These are phyloP conservation scores for Calypte anna DNA, from an alignment of 2,113 vertebrate species.

Conservation along the genomic window DNA sequence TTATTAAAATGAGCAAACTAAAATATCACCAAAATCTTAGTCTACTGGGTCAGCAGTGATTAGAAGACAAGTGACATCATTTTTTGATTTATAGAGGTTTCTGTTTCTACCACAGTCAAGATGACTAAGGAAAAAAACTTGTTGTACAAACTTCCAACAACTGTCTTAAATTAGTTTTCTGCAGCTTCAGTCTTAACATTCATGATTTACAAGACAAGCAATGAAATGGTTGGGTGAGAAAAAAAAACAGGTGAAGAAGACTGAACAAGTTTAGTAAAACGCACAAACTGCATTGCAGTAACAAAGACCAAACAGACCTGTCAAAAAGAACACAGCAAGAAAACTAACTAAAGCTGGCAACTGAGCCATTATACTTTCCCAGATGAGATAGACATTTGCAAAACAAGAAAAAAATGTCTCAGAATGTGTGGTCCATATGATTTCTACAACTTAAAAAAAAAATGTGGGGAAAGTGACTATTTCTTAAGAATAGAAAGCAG, in stretches of 20 bases:
- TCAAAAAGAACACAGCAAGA: not conserved
- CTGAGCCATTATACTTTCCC: not conserved
- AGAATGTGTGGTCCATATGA: not conserved
- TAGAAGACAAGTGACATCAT: not conserved
- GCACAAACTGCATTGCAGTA: not conserved
- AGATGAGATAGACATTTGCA: not conserved
- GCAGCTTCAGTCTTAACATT: not conserved
- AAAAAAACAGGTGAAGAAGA: not conserved
- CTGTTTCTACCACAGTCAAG: not conserved
- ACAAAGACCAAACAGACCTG: not conserved
- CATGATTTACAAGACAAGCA: fast-evolving
- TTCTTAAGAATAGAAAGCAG: not conserved
- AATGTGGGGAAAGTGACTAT: not conserved
- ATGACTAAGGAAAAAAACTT: not conserved
- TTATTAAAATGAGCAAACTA: not conserved
- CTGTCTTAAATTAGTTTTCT: not conserved
- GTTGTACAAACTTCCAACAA: not conserved
- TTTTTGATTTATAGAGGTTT: not conserved
- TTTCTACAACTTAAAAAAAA: not conserved
- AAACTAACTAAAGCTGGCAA: not conserved
- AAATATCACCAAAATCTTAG: not conserved
- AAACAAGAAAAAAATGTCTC: not conserved
- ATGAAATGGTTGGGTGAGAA: not conserved
- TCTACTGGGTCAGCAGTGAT: not conserved
- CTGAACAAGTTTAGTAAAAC: not conserved